phyloP scores from a whole-genome alignment of 2,113 vertebrate genomes.

The Myiopsitta monachus region DNA sequence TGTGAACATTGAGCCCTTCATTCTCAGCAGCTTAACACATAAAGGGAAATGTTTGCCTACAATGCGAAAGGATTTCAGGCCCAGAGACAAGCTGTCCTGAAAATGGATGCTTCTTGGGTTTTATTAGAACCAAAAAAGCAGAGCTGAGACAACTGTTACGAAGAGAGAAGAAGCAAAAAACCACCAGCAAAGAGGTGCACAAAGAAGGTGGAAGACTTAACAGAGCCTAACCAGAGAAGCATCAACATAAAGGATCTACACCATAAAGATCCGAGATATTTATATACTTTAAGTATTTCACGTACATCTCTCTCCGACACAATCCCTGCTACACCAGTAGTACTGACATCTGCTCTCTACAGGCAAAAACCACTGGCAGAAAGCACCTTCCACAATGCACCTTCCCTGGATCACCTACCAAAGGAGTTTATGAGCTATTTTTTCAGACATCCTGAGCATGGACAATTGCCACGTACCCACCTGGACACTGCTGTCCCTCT shows the following conservation, averaged over 20 bases:
- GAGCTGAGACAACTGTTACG: not conserved
- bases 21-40: not conserved
- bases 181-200: not conserved
- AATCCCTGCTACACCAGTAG: not conserved
- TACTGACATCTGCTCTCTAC: not conserved
- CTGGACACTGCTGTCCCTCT: not conserved
- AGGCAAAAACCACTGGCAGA: not conserved
- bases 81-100: not conserved
- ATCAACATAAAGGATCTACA: not conserved
- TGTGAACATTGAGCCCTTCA: rapidly evolving
- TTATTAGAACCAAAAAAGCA: not conserved
- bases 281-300: not conserved
- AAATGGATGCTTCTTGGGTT: not conserved
- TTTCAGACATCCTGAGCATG: rapidly evolving
- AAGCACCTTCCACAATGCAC: not conserved
- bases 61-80: not conserved
- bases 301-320: not conserved
- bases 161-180: not conserved
- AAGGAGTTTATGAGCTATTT: not conserved
- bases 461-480: not conserved
- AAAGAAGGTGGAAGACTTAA: not conserved
- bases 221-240: not conserved
- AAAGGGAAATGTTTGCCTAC: not conserved
- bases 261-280: not conserved
- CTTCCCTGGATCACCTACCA: not conserved